A percentile compares a stretch with the other conserved stretches of the same genome.
phyloP scores from a whole-genome alignment of 92 coral and sea anemone species.

The Epizoanthus illoricatus region DNA sequence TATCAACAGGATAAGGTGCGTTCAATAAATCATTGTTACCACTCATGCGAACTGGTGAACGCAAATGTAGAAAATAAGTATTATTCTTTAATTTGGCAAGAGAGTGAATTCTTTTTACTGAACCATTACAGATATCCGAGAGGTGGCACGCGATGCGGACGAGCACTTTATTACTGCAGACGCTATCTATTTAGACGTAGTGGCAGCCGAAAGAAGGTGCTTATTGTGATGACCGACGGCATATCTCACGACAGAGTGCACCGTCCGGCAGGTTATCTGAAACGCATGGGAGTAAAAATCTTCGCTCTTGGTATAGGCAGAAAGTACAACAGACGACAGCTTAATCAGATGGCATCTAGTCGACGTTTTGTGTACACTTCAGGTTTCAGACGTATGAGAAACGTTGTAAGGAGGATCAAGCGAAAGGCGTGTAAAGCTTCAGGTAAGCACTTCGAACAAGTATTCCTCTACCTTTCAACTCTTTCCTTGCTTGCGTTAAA shows the following conservation, averaged over 20 bases:
- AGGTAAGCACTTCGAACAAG: background rate
- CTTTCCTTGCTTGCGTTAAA: too few relatives aligned
- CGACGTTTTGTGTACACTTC: conserved; percentile 69
- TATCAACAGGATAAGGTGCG: conserved; percentile 28
- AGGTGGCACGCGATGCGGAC: conserved; percentile 46
- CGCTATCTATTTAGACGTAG: conserved; percentile 16
- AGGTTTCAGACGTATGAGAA: conserved; percentile 17
- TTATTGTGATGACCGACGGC: conserved; percentile 83
- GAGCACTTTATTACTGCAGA: conserved; percentile 11
- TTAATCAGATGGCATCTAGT: conserved; percentile 74
- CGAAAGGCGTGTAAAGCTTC: conserved; percentile 8
- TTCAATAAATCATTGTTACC: background rate
- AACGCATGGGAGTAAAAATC: conserved; percentile 77
- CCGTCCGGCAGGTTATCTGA: conserved; percentile 58
- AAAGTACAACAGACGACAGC: conserved; percentile 71
- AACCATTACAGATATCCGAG: conserved; percentile 35
- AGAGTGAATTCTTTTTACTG: too few relatives aligned
- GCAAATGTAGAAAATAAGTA: too few relatives aligned
- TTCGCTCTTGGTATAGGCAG: conserved; percentile 86
- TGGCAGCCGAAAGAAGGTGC: conserved; percentile 44
- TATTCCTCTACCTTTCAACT: too few relatives aligned
- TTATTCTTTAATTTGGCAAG: too few relatives aligned
- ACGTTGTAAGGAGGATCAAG: conserved; percentile 7
- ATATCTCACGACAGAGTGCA: conserved; percentile 65
- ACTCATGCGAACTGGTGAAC: too few relatives aligned